phyloP scores from a whole-genome alignment of 2,888 invertebrate species.

The Oscheius sp. region DNA sequence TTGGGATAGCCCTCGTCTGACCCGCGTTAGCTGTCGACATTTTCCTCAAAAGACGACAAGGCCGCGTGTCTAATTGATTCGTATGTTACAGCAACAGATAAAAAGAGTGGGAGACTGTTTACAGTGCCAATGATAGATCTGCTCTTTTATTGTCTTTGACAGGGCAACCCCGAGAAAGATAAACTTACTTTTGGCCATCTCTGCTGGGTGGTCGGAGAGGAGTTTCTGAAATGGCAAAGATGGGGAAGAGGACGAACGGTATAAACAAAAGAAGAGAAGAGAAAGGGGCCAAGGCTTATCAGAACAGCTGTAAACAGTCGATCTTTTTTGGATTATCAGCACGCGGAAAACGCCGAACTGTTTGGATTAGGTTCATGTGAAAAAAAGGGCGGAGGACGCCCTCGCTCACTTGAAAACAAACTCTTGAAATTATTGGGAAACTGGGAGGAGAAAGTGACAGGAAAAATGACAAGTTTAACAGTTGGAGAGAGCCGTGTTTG shows the following conservation, averaged over 20 bases:
- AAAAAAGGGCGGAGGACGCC: background rate
- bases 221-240: slow-evolving; percentile 8
- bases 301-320: slow-evolving; percentile 17
- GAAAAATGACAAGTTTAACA: slow-evolving; percentile 3
- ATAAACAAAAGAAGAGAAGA: background rate
- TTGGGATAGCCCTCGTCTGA: no score
- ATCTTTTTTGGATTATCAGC: slow-evolving; percentile 22
- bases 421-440: background rate
- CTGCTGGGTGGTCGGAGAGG: slow-evolving; percentile 14
- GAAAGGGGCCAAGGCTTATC: slow-evolving; percentile 15
- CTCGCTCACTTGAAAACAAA: background rate
- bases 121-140: background rate
- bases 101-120: background rate
- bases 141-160: background rate
- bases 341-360: background rate
- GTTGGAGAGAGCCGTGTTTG: background rate
- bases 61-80: background rate
- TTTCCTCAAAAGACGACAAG: no score
- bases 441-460: no score
- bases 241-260: background rate
- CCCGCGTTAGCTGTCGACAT: no score
- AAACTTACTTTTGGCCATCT: slow-evolving; percentile 22
- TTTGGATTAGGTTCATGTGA: background rate
- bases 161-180: background rate
- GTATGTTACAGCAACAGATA: background rate